These are phyloP conservation scores for Bolborhynchus lineola DNA, from an alignment of 2,113 vertebrate species.

Conservation along the genomic window DNA sequence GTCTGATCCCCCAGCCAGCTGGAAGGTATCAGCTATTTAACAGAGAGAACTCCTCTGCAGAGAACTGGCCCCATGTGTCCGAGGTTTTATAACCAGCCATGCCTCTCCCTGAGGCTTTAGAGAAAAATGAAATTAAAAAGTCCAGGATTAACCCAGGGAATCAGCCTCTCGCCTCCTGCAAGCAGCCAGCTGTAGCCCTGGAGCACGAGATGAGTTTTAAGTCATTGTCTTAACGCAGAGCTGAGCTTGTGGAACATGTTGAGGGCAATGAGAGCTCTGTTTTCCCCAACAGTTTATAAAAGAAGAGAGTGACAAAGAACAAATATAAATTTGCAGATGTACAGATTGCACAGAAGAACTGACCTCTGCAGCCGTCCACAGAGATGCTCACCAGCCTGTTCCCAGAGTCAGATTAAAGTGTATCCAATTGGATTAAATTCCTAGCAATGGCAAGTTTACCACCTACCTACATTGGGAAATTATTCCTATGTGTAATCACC, in stretches of 20 bases:
- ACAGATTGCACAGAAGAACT: not conserved
- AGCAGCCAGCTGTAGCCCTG: not conserved
- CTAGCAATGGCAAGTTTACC: constrained; percentile 37
- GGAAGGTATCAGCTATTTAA: not conserved
- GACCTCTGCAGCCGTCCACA: not conserved
- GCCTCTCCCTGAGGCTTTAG: not conserved
- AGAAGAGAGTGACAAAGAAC: not conserved
- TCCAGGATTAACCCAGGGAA: not conserved
- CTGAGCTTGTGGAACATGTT: not conserved
- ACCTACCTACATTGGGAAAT: constrained; percentile 46
- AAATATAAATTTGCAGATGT: constrained; percentile 4
- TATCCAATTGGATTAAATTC: constrained; percentile 50
- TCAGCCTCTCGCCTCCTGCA: not conserved
- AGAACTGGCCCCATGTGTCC: not conserved
- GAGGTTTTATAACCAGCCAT: not conserved
- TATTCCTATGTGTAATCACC: not conserved
- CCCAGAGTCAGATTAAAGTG: constrained; percentile 21
- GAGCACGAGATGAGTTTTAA: not conserved
- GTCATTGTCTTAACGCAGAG: not conserved
- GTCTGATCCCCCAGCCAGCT: not conserved
- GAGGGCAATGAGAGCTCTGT: not conserved
- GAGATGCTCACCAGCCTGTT: not conserved
- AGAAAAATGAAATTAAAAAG: constrained; percentile 11
- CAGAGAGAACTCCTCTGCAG: not conserved
- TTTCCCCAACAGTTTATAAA: not conserved